Conservation (phyloP, 2,888 invertebrate genomes). For the Tiphia femorata region DNA sequence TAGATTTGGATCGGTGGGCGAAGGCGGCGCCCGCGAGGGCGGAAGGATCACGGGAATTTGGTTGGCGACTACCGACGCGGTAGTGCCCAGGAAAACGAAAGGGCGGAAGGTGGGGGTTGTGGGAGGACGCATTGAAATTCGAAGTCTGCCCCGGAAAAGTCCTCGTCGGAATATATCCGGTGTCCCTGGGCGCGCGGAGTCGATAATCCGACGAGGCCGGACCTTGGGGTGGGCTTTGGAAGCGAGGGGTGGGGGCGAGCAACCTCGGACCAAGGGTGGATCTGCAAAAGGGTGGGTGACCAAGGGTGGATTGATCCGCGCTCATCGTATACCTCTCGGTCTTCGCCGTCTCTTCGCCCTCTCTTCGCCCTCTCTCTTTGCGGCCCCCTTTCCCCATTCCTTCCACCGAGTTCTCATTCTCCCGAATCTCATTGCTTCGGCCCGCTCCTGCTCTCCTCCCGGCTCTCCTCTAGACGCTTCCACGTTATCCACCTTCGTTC, state of each 20-base stretch:
- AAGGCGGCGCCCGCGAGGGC: background rate
- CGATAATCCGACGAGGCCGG: slow-evolving; percentile 51
- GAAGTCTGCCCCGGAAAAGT: slow-evolving; percentile 38
- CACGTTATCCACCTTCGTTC: slow-evolving; percentile 5
- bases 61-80: background rate
- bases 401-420: slow-evolving; percentile 12
- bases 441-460: background rate
- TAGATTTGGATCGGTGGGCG: background rate
- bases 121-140: slow-evolving; percentile 33
- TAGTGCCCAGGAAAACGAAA: background rate
- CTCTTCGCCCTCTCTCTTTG: slow-evolving; percentile 4
- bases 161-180: slow-evolving; percentile 34
- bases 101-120: background rate
- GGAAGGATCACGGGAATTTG: background rate
- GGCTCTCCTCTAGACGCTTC: background rate
- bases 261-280: slow-evolving; percentile 38
- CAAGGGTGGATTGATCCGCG: slow-evolving; percentile 62
- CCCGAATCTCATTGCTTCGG: slow-evolving; percentile 14
- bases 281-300: no score
- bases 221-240: slow-evolving; percentile 35
- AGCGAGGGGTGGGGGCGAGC: slow-evolving; percentile 21
- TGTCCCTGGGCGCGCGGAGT: slow-evolving; percentile 38
- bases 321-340: slow-evolving; percentile 36
- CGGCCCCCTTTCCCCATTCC: slow-evolving; percentile 17
- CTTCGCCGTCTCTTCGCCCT: slow-evolving; percentile 11